A percentile compares a stretch with the other conserved stretches of the same genome.
Conservation (phyloP, 2,888 invertebrate species). For the Coleophora deauratella region DNA sequence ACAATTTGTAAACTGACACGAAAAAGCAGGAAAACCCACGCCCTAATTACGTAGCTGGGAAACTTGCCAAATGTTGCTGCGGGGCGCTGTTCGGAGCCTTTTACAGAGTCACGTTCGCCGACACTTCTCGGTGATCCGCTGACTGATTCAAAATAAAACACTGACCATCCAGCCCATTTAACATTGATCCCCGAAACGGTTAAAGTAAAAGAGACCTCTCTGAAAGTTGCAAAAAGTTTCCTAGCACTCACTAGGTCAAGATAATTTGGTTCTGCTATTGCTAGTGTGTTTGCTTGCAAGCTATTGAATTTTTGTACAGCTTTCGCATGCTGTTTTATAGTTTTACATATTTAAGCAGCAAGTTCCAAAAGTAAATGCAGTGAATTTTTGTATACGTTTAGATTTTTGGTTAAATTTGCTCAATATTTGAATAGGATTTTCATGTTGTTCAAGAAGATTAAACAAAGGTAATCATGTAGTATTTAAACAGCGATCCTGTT, state of each 20-base stretch:
- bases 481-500: too few relatives aligned
- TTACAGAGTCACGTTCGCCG: slow-evolving; percentile 13
- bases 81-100: slow-evolving; percentile 7
- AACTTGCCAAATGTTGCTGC: slow-evolving; percentile 8
- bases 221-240: neutral
- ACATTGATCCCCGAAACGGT: slow-evolving; percentile 4
- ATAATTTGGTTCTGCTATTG: slow-evolving; percentile 11
- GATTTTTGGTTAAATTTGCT: neutral
- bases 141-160: slow-evolving; percentile 18
- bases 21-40: neutral
- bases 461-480: too few relatives aligned
- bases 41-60: slow-evolving; percentile 10
- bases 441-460: too few relatives aligned
- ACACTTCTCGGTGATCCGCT: slow-evolving; percentile 16
- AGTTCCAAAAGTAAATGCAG: too few relatives aligned
- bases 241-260: slow-evolving; percentile 6
- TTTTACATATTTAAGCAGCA: too few relatives aligned
- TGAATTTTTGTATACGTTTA: too few relatives aligned
- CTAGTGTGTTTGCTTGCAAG: slow-evolving; percentile 6
- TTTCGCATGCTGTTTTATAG: slow-evolving; percentile 3
- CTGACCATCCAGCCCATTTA: slow-evolving; percentile 11
- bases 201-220: neutral
- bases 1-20: too few relatives aligned
- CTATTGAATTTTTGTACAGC: slow-evolving; percentile 14
- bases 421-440: neutral